Evolutionary conservation across 2,113 vertebrate species (phyloP).

Genomic region (Eublepharis macularius): DNA sequence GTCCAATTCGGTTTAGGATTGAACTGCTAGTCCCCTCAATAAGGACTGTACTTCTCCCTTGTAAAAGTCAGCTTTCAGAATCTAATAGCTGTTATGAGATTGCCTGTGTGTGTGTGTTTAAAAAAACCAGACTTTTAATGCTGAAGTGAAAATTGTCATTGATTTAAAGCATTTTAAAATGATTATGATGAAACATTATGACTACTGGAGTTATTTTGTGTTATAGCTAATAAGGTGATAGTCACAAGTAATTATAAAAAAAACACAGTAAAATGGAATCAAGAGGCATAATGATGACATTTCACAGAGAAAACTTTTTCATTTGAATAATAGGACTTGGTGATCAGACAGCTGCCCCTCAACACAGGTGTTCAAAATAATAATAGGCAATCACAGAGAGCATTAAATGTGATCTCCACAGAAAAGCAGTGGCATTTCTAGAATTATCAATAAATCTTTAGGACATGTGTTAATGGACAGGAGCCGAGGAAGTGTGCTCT

Average conservation of each 20-base stretch:
- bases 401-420: background rate
- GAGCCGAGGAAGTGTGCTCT: too few relatives aligned
- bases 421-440: background rate
- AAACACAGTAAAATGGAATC: background rate
- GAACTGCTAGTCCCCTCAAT: background rate
- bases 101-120: rapidly evolving
- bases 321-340: background rate
- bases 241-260: slow-evolving; percentile 11
- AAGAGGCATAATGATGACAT: background rate
- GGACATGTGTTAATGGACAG: too few relatives aligned
- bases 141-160: slow-evolving; percentile 27
- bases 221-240: slow-evolving; percentile 26
- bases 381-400: background rate
- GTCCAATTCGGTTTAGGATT: too few relatives aligned
- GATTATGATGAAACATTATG: background rate
- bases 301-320: background rate
- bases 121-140: background rate
- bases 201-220: background rate
- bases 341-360: background rate
- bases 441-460: background rate
- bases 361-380: too few relatives aligned
- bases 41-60: background rate
- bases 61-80: background rate
- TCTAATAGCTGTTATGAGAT: background rate
- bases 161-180: slow-evolving; percentile 23